These are phyloP conservation scores for Clupea harengus DNA, from an alignment of 2,113 vertebrate genomes.

Conservation along the genomic window DNA sequence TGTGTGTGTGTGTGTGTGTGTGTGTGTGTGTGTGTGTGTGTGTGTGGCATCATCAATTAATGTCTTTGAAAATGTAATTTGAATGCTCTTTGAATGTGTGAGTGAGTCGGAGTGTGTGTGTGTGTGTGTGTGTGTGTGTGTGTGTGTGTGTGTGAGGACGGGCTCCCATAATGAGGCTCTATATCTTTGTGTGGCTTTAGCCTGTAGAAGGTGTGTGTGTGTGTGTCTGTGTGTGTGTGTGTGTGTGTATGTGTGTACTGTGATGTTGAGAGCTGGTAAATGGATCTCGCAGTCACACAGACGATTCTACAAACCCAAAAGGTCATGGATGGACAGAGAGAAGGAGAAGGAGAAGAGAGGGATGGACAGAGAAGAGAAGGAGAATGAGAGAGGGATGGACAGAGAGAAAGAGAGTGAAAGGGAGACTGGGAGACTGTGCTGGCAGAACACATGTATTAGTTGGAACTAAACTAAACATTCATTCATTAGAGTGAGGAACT, in stretches of 20 bases:
- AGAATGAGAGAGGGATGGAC: no score
- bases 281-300: background rate
- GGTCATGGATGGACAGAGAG: background rate
- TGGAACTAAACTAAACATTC: no score
- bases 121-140: conserved; percentile 3
- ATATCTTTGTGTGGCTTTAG: conserved; percentile 22
- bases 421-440: no score
- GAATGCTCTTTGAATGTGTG: background rate
- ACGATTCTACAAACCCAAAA: background rate
- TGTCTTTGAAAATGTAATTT: background rate
- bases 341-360: background rate
- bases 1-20: no score
- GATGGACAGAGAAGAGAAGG: background rate
- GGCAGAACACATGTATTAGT: no score
- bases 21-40: conserved; percentile 17
- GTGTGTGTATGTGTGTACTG: conserved; percentile 29
- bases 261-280: background rate
- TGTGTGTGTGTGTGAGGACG: conserved; percentile 5
- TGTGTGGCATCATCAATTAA: background rate
- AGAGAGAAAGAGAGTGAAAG: no score
- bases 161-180: no score
- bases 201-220: conserved; percentile 32
- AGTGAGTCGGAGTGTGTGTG: background rate
- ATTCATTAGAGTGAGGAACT: no score
- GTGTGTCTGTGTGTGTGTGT: conserved; percentile 15